Percentiles rank a stretch among this genome's conserved stretches.
Evolutionary conservation across 2,888 invertebrate genomes (phyloP).

Genomic region (Latheticus oryzae): DNA sequence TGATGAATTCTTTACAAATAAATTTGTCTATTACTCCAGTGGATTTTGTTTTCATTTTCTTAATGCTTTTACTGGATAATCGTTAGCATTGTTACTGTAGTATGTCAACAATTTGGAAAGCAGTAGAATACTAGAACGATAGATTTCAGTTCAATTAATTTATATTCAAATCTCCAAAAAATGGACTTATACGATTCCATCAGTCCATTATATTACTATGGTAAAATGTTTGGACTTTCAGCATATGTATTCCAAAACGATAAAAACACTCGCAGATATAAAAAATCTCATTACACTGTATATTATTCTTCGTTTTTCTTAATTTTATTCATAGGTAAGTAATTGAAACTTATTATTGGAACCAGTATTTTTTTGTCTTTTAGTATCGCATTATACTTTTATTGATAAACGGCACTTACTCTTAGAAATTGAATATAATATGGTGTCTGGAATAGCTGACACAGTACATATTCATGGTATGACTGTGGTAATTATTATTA

Average conservation of each 20-base stretch:
- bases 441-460: constrained; percentile 17
- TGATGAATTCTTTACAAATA: no score
- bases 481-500: constrained; percentile 2
- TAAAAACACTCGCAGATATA: constrained; percentile 11
- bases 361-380: background rate
- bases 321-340: constrained; percentile 15
- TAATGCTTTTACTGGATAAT: no score
- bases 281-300: background rate
- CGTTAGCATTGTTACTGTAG: no score
- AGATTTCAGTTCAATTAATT: no score
- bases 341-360: background rate
- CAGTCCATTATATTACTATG: constrained; percentile 10
- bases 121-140: no score
- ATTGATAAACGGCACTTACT: background rate
- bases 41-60: no score
- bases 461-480: constrained; percentile 11
- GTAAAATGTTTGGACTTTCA: constrained; percentile 6
- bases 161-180: no score
- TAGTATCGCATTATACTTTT: constrained; percentile 2
- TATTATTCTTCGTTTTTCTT: constrained; percentile 2
- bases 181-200: constrained; percentile 16
- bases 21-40: no score
- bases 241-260: constrained; percentile 1
- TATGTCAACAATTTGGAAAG: no score
- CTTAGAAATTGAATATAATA: constrained; percentile 2